Evolutionary conservation across 2,113 vertebrate species (phyloP).

Genomic region (Neomonachus schauinslandi): DNA sequence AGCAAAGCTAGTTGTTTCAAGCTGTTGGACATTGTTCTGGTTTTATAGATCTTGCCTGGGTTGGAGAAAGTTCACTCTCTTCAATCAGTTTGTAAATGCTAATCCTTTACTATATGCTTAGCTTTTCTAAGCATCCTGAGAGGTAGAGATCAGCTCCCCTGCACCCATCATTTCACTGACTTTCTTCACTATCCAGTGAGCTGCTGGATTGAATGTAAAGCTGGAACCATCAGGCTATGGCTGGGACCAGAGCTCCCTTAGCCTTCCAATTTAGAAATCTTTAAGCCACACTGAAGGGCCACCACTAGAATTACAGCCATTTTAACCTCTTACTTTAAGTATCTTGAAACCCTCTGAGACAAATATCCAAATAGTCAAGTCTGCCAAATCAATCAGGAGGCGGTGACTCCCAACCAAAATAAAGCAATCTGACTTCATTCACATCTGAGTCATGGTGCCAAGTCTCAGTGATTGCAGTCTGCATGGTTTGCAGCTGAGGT

Average conservation of each 20-base stretch:
- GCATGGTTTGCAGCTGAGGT: slow-evolving; percentile 8
- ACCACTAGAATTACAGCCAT: slow-evolving; percentile 25
- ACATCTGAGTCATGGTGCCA: slow-evolving; percentile 62
- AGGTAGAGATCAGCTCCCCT: neutral
- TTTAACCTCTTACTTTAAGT: slow-evolving; percentile 51
- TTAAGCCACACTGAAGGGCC: neutral
- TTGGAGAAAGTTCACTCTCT: neutral
- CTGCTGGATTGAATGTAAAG: neutral
- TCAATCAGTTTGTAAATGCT: neutral
- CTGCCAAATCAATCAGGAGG: slow-evolving; percentile 63
- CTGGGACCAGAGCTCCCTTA: neutral
- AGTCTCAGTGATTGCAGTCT: slow-evolving; percentile 50
- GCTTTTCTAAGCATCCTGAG: neutral
- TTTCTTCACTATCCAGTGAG: neutral
- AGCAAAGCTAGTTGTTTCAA: slow-evolving; percentile 3
- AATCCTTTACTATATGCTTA: neutral
- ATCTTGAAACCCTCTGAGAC: slow-evolving; percentile 3
- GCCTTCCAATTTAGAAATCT: neutral
- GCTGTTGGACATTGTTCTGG: neutral
- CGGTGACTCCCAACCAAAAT: slow-evolving; percentile 55
- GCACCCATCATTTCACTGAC: neutral
- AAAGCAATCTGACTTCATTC: slow-evolving; percentile 70
- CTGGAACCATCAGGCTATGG: neutral
- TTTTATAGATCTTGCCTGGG: neutral
- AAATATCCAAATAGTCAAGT: slow-evolving; percentile 59